Evolutionary conservation across 2,797 vertebrate genomes (phyloP), one percentile per base, ranked within the genome.

Genomic region (Sebastes diaconus): DNA sequence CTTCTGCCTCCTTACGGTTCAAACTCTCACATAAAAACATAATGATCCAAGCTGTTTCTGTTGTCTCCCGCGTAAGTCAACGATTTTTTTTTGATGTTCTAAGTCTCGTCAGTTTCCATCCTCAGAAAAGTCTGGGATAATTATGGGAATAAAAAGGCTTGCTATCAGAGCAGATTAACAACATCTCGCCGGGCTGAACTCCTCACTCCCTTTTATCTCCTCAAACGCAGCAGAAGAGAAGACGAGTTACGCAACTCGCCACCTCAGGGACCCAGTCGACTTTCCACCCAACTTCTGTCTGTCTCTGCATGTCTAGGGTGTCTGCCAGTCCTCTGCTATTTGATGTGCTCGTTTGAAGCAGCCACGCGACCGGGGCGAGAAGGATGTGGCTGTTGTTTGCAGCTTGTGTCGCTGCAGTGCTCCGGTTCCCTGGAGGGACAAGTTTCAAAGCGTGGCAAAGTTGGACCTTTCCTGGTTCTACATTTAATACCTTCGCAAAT

Each of bases 261-360:
- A 92, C 93, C 92, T 93, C 6, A 65, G 94, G 94, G 94, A 94
- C 91, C 83, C 83, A 90, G 82, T 91, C 89, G 88, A 93, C 92
- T 94, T 95, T 95, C 90, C 87, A 66, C 71, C 88, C 84, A 88
- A 89, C 93, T 92, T 91, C 91, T 90, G 91, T 86, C 90, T 94
- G 90, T 84, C 85, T 94, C 83, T 69, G 85, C 75, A 55, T 86
- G 87, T 90, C 86, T 79, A 68, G 79, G 88, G 84, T 74, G 73
- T 86, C 92, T 92, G 90, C 77, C 46, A 77, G 84, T 86, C 83
- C 79, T 90, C 83, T 25, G 73, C 86, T 90, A 84, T 94, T 93
- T 94, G 93, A 94, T 94, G 92, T 89, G 84, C n/a, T 71, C 74
- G 91, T 93, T 92, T 94, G 91, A 94, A 93, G 89, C 88, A 75